Conservation (phyloP, 2,888 invertebrate species). For the Creontiades dilutus region DNA sequence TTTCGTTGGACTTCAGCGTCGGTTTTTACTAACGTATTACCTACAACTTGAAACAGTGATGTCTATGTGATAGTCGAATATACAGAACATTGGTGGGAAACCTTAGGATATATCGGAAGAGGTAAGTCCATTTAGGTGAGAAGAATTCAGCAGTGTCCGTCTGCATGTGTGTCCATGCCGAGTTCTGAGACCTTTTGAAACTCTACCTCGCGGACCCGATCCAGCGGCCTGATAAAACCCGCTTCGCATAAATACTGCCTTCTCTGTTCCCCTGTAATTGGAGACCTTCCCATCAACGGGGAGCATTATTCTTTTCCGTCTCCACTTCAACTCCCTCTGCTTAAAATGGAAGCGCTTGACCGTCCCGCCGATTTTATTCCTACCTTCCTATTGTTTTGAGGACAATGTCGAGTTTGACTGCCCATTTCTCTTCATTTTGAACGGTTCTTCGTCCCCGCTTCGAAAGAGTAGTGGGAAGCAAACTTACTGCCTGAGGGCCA, state of each 20-base stretch:
- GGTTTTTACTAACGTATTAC: too few relatives aligned
- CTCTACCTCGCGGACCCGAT: constrained; percentile 23
- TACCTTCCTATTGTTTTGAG: constrained; percentile 4
- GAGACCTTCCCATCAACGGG: constrained; percentile 57
- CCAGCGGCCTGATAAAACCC: constrained; percentile 55
- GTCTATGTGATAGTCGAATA: too few relatives aligned
- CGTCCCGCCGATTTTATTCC: constrained; percentile 11
- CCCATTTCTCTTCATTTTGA: constrained; percentile 14
- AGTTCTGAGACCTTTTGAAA: constrained; percentile 43
- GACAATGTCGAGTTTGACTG: constrained; percentile 3
- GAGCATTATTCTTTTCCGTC: constrained; percentile 38
- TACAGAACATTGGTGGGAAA: too few relatives aligned
- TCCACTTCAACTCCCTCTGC: constrained; percentile 19
- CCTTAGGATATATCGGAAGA: too few relatives aligned
- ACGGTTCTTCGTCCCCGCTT: neutral
- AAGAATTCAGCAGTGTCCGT: too few relatives aligned
- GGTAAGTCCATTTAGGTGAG: too few relatives aligned
- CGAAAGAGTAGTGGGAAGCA: too few relatives aligned
- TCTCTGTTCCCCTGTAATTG: constrained; percentile 51
- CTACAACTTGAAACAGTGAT: too few relatives aligned
- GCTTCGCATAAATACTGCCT: constrained; percentile 59
- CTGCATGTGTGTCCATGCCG: neutral
- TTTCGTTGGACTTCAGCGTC: too few relatives aligned
- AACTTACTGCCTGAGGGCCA: too few relatives aligned
- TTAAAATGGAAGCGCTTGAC: constrained; percentile 29